Evolutionary conservation across 2,888 invertebrate genomes (phyloP), one percentile per base, ranked within the genome.

Genomic region (Autographa gamma): DNA sequence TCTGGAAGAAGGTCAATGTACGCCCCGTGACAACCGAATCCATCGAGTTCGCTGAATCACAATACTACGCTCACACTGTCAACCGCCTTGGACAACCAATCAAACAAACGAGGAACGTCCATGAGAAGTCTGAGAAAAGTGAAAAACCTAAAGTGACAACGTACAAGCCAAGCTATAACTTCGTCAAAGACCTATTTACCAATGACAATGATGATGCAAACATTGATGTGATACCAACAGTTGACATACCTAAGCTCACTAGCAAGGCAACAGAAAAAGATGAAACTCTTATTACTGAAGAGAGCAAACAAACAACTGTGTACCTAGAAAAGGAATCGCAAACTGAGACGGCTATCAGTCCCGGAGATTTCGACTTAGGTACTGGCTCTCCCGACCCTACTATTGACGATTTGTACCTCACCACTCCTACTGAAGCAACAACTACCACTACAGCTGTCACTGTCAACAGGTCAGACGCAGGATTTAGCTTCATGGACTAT

Each of bases 21-120:
- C 96, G 96, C 60, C 96, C 96, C 6, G 92, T 91, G 13, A 86
- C 88, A 59, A 87, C 92, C 6, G 98, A 98, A 89, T 96, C 97
- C 32, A 97, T 98, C 64, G 98, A 98, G 86, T 96, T 97, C 0
- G 98, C 98, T 0, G 98, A 98, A 89, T 98, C 98, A 0, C 98
- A 98, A 90, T 95, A 94, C 85, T 96, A 95, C 82, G 77, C 90
- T 4, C 97, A 97, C 85, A 96, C 97, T 41, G 97, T 96, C 7
- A 94, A 96, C 77, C 92, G 95, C 73, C 89, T 96, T 6, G 93
- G 92, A 60, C 89, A 92, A 79, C 78, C 87, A 9, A 78, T 92
- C 18, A 84, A 86, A 60, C 77, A 70, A 61, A 85, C 89, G 19
- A 90, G 90, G 77, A 83, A 81, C 25, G 74, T 82, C 8, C 88